Evolutionary conservation across 2,113 vertebrate species (phyloP), one percentile per base, ranked within the genome.

Genomic region (Noturus placidus): DNA sequence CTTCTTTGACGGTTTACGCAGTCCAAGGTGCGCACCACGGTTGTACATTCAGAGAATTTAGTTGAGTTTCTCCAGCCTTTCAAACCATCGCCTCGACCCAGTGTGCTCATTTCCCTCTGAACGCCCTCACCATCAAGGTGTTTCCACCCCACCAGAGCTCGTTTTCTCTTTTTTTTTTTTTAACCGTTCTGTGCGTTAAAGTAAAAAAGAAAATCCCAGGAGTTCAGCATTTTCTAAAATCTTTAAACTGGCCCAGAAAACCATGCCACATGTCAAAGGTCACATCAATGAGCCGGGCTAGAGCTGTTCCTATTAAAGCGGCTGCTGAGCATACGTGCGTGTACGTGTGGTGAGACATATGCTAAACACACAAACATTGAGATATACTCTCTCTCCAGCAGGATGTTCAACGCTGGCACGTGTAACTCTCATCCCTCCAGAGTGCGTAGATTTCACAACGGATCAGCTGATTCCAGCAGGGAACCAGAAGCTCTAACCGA

Each of bases 401-500:
- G 87, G 59, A 88, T 85, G 69, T 57, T 83, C 67, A 27, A 52
- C 42, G 20, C 65, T 83, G 79, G 77, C 69, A 57, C 59, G 78
- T 70, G 76, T 22, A 65, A 78, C 82, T 0, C 46, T 46, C 42
- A 5, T 0, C 15, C 77, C 77, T n/a, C 76, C 87, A 50, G 81
- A 86, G 86, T 81, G 90, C 84, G 30, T 81, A 82, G 84, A 90
- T 93, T 92, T 92, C 91, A 79, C 92, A 90, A 91, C 84, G 90
- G 93, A 93, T 94, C 92, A 92, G 88, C 74, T 88, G 90, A 90
- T 91, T 81, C 90, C 92, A 91, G 88, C 91, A 79, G 92, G 90
- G 91, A 91, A 86, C 77, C 67, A 72, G 52, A 38, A 20, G 89
- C 87, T 86, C 90, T 90, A 93, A 93, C 91, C 91, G 87, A 92